These are phyloP conservation scores for Etheostoma nigrum DNA, from an alignment of 2,797 vertebrate genomes.

Conservation along the genomic window DNA sequence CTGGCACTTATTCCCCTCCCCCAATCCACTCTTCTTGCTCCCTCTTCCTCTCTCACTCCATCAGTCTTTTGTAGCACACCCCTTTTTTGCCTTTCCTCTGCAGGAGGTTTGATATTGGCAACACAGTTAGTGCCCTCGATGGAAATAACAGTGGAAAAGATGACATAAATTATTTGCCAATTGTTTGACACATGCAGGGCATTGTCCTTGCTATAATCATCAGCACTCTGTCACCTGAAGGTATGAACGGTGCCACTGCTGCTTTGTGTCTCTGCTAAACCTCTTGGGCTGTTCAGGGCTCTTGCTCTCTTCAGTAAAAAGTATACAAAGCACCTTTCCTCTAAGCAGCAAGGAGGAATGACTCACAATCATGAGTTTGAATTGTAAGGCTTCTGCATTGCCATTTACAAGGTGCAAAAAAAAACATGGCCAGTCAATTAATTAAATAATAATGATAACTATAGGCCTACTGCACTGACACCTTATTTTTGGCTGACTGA, in stretches of 20 bases:
- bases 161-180: constrained; percentile 99
- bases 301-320: constrained; percentile 56
- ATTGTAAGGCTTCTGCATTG: constrained; percentile 12
- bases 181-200: constrained; percentile 95
- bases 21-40: constrained; percentile 75
- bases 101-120: constrained; percentile 94
- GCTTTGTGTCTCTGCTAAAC: constrained; percentile 91
- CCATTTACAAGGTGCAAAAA: constrained; percentile 26
- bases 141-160: constrained; percentile 96
- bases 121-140: constrained; percentile 93
- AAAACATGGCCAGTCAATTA: not conserved
- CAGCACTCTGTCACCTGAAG: constrained; percentile 95
- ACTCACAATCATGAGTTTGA: constrained; percentile 36
- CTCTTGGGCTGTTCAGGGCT: constrained; percentile 80
- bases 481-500: constrained; percentile 7
- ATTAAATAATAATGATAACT: constrained; percentile 24
- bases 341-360: constrained; percentile 45
- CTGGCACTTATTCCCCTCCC: constrained; percentile 88
- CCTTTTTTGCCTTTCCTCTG: constrained; percentile 73
- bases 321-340: constrained; percentile 32
- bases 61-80: constrained; percentile 76
- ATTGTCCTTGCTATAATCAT: constrained; percentile 98
- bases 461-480: not conserved
- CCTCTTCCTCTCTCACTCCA: constrained; percentile 76
- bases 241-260: constrained; percentile 90